These are phyloP conservation scores for Henricia sp. DNA, from an alignment of 53 echinoderm and acorn worm species.

Conservation along the genomic window DNA sequence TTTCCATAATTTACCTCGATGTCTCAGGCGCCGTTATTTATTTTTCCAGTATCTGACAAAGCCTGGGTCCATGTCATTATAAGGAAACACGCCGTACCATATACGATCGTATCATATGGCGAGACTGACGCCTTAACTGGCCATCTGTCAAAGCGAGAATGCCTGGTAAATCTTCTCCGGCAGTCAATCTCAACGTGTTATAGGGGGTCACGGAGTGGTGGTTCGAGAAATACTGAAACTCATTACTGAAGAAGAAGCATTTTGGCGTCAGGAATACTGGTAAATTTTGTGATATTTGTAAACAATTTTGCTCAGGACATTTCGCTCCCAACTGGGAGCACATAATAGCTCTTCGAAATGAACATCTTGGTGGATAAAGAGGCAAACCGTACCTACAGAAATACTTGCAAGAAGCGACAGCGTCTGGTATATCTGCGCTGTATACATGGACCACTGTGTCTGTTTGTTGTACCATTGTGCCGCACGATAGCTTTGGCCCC, in stretches of 20 bases:
- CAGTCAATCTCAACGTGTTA: slow-evolving; percentile 23
- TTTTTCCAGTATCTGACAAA: neutral
- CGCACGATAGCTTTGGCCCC: too few relatives aligned
- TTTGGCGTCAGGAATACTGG: neutral
- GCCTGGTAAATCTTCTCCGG: too few relatives aligned
- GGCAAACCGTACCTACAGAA: too few relatives aligned
- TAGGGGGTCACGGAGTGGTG: slow-evolving; percentile 12
- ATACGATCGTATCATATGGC: neutral
- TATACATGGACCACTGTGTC: too few relatives aligned
- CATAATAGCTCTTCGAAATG: too few relatives aligned
- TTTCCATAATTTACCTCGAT: neutral
- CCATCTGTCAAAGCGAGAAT: slow-evolving; percentile 16
- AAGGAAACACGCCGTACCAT: neutral
- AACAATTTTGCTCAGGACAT: neutral
- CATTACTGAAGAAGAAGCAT: neutral
- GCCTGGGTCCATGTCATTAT: neutral
- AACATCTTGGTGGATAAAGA: too few relatives aligned
- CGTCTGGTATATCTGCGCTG: too few relatives aligned
- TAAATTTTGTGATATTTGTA: neutral
- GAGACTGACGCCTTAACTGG: neutral
- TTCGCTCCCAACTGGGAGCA: neutral
- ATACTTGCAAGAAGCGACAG: too few relatives aligned
- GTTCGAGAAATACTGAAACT: neutral
- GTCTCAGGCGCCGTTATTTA: neutral
- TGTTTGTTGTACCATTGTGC: too few relatives aligned